Conservation (phyloP, 2,113 vertebrate genomes). For the Microcebus ravelobensis region DNA sequence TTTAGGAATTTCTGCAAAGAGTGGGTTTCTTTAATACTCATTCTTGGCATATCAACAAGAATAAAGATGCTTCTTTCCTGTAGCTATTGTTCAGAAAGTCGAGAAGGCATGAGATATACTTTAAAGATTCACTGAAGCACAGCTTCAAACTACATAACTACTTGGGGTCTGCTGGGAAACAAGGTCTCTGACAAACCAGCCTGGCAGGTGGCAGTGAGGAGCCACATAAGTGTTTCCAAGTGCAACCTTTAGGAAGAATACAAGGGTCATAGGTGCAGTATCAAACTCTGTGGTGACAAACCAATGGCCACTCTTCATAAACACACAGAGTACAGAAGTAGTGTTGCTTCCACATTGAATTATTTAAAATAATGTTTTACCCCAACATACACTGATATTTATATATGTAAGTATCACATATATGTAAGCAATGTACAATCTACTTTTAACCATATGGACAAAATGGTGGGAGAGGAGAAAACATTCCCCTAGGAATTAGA, state of each 20-base stretch:
- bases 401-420: neutral
- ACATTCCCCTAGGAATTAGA: neutral
- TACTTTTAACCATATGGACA: neutral
- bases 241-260: neutral
- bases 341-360: neutral
- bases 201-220: neutral
- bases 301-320: neutral
- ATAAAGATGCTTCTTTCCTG: neutral
- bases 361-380: neutral
- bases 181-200: conserved; percentile 50
- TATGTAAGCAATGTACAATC: neutral
- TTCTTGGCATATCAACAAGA: neutral
- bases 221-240: neutral
- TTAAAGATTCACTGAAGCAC: conserved; percentile 54
- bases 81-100: conserved; percentile 36
- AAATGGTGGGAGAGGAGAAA: neutral
- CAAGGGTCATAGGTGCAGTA: neutral
- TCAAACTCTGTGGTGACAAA: neutral
- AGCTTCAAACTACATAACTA: conserved; percentile 48
- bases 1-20: neutral
- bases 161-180: conserved; percentile 40
- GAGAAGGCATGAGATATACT: neutral
- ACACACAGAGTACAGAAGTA: neutral
- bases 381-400: neutral
- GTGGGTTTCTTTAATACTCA: neutral